Conservation (phyloP, 2,113 vertebrate species). For the Tautogolabrus adspersus region DNA sequence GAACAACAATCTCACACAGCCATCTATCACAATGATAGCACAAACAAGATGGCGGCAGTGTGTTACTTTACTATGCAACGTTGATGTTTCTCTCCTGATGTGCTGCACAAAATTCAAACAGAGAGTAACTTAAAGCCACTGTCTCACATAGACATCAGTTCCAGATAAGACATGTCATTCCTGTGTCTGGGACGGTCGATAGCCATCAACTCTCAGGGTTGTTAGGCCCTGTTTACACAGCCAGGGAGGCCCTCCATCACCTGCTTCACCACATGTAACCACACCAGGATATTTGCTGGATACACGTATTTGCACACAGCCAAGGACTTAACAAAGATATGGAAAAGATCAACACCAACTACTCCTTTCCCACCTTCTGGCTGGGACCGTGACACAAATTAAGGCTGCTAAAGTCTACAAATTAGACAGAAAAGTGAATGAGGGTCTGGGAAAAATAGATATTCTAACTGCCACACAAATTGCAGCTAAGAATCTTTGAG, state of each 20-base stretch:
- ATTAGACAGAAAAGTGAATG: neutral
- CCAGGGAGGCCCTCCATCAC: constrained; percentile 44
- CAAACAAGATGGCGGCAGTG: constrained; percentile 22
- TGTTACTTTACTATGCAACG: constrained; percentile 17
- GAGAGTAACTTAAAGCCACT: neutral
- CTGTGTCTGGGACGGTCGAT: constrained; percentile 49
- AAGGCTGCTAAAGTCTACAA: neutral
- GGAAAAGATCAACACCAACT: constrained; percentile 34
- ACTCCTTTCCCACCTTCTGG: constrained; percentile 32
- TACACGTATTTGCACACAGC: constrained; percentile 46
- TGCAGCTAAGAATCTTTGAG: no score
- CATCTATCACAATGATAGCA: constrained; percentile 62
- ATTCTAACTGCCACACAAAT: neutral
- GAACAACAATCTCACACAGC: constrained; percentile 59
- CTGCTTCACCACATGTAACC: constrained; percentile 44
- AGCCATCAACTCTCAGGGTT: constrained; percentile 60
- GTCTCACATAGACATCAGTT: constrained; percentile 24
- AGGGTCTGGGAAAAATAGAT: neutral
- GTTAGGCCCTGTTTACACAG: constrained; percentile 72
- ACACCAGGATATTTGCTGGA: constrained; percentile 15
- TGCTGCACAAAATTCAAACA: constrained; percentile 3
- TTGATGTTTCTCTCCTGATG: neutral
- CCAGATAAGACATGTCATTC: constrained; percentile 67
- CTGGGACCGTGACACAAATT: neutral
- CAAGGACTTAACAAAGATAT: constrained; percentile 45